Percentiles rank a stretch among this genome's conserved stretches.
Conservation (phyloP, 2,797 vertebrate species). For the Phalanger gymnotis region DNA sequence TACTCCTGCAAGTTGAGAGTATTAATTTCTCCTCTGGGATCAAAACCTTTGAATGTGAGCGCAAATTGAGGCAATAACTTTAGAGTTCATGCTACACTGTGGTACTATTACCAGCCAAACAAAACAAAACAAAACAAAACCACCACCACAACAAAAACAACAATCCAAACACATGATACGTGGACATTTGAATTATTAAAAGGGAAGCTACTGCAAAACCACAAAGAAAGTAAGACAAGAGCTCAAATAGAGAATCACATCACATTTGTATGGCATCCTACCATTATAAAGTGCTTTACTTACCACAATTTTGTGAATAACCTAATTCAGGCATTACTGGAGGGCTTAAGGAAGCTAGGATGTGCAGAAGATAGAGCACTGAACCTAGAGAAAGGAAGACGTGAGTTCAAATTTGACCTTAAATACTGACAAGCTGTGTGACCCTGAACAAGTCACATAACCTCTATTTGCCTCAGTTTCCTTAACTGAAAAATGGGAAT, state of each 20-base stretch:
- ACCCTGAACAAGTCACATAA: background rate
- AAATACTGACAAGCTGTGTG: background rate
- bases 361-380: background rate
- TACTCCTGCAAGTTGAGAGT: too few relatives aligned
- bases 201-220: background rate
- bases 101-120: background rate
- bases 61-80: background rate
- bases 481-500: background rate
- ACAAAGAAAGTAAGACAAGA: background rate
- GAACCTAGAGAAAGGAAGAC: background rate
- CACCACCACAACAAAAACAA: too few relatives aligned
- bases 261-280: background rate
- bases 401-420: background rate
- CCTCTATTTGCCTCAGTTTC: background rate
- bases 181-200: background rate
- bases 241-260: background rate
- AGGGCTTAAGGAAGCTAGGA: background rate
- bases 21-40: too few relatives aligned
- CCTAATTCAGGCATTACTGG: background rate
- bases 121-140: background rate
- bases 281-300: background rate
- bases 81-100: background rate
- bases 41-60: background rate
- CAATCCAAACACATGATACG: background rate
- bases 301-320: background rate